Percentiles rank a stretch among this genome's conserved stretches.
Conservation (phyloP, 2,797 vertebrate genomes). For the Hydrocynus forskahlii region DNA sequence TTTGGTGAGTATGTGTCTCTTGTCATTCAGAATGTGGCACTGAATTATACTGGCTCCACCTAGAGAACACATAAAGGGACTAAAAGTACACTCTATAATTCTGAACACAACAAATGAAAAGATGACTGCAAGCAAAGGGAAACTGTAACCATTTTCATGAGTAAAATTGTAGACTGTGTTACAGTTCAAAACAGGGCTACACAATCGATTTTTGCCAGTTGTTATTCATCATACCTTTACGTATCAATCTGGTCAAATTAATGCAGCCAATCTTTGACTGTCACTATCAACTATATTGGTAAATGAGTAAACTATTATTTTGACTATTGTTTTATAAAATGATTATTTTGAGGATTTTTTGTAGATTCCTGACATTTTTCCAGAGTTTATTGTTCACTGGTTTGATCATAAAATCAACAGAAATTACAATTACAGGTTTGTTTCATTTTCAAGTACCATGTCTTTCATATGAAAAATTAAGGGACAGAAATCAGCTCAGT, state of each 20-base stretch:
- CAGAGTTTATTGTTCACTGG: too few relatives aligned
- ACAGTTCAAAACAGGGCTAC: not conserved
- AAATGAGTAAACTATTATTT: too few relatives aligned
- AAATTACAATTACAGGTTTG: too few relatives aligned
- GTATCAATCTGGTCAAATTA: not conserved
- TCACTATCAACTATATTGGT: too few relatives aligned
- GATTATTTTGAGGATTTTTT: too few relatives aligned
- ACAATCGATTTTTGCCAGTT: not conserved
- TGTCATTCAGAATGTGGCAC: slow-evolving; percentile 90
- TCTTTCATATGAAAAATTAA: too few relatives aligned
- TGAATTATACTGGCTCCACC: slow-evolving; percentile 89
- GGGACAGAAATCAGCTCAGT: too few relatives aligned
- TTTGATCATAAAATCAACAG: too few relatives aligned
- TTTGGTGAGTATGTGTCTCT: slow-evolving; percentile 89
- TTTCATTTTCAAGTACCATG: too few relatives aligned
- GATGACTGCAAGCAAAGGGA: not conserved
- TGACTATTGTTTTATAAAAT: too few relatives aligned
- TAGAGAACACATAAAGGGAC: slow-evolving; percentile 60
- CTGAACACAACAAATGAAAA: not conserved
- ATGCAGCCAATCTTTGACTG: not conserved
- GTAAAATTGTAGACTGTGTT: not conserved
- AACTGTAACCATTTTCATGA: not conserved
- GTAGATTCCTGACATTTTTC: too few relatives aligned
- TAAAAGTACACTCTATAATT: slow-evolving; percentile 18
- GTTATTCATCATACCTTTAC: too few relatives aligned